Conservation (phyloP, 2,888 invertebrate species). For the Metopia argyrocephala region DNA sequence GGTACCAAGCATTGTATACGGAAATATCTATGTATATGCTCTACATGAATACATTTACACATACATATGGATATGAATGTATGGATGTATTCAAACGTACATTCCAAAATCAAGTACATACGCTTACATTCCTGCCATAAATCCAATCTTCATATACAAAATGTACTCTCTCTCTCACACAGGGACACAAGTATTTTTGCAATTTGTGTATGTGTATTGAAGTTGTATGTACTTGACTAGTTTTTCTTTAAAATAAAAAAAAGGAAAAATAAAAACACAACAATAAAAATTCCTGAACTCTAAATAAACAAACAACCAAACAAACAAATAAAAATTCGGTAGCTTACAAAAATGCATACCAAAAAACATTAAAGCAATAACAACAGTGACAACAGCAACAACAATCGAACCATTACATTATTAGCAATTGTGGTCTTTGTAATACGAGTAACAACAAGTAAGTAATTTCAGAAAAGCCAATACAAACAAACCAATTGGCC, state of each 20-base stretch:
- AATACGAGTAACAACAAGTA: constrained; percentile 14
- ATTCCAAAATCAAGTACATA: neutral
- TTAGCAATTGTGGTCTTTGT: constrained; percentile 10
- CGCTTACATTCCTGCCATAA: neutral
- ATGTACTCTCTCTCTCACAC: neutral
- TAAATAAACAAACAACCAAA: constrained; percentile 39
- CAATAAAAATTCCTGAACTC: constrained; percentile 60
- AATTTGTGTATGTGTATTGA: constrained; percentile 1
- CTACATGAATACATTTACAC: too few species aligned
- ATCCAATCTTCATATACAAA: neutral
- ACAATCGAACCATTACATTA: constrained; percentile 3
- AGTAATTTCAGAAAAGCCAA: constrained; percentile 31
- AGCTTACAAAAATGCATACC: constrained; percentile 55
- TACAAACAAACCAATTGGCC: neutral
- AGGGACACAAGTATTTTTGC: neutral
- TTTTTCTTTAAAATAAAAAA: constrained; percentile 20
- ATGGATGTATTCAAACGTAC: neutral
- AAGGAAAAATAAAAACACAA: constrained; percentile 41
- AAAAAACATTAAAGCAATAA: constrained; percentile 49
- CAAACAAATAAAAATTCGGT: constrained; percentile 55
- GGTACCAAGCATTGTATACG: too few species aligned
- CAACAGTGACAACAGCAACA: constrained; percentile 11
- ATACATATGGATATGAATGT: neutral
- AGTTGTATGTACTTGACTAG: constrained; percentile 42
- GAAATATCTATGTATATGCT: too few species aligned